phyloP scores from a whole-genome alignment of 2,797 vertebrate genomes.

The Mallotus villosus region DNA sequence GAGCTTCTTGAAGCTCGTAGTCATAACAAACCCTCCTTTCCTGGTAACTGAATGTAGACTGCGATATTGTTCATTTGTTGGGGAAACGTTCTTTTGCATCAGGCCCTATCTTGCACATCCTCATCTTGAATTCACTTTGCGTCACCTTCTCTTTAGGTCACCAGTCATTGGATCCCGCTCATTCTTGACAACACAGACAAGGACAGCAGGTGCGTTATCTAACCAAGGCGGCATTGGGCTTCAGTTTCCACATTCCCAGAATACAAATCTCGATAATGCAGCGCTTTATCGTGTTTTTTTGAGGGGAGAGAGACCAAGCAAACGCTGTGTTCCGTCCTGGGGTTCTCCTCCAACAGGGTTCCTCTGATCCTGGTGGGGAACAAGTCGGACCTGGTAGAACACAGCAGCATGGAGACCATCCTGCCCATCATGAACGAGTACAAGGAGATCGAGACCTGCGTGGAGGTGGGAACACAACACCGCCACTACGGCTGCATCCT shows the following conservation, averaged over 20 bases:
- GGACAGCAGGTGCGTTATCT: constrained; percentile 86
- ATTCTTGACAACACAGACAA: constrained; percentile 97
- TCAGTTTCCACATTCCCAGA: too few species aligned
- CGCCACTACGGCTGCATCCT: background rate
- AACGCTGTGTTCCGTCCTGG: background rate
- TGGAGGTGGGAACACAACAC: constrained; percentile 82
- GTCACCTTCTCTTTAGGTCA: constrained; percentile 76
- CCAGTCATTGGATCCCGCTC: constrained; percentile 95
- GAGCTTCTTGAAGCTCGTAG: too few species aligned
- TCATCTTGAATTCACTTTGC: background rate
- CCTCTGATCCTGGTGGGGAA: constrained; percentile 97
- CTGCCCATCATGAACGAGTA: constrained; percentile 97
- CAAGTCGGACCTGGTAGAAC: constrained; percentile 95
- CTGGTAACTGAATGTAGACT: background rate
- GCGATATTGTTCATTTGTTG: background rate
- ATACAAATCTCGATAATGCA: background rate
- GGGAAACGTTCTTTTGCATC: background rate
- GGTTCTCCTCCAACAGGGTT: constrained; percentile 74
- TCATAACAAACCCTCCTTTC: background rate
- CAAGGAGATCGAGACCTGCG: constrained; percentile 95
- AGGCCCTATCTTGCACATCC: background rate
- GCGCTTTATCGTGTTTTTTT: too few species aligned
- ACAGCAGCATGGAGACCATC: constrained; percentile 97
- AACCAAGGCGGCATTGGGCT: background rate
- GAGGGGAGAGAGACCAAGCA: background rate